Base-by-base conservation (phyloP, 2,888 invertebrate species). In the Lacanobia oleracea region DNA sequence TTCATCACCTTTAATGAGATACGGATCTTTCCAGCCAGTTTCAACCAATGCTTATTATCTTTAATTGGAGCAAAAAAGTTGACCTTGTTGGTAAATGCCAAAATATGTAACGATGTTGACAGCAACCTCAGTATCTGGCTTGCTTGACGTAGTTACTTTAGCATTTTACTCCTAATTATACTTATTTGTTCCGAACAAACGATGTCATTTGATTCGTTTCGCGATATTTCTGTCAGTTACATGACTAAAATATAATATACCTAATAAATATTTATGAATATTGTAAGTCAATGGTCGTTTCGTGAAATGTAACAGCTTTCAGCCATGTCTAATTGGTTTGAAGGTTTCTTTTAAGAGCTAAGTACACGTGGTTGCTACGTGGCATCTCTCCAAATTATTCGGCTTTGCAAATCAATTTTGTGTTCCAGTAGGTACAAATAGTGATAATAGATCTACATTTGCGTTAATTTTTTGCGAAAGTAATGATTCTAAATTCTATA, bases 71-170 rank as follows among this genome's bases (percentile, higher is more conserved):
- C 79, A 75, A 81, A 83, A 48, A 77, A 77, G 21, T 57, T 14
- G 69, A 53, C 72, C 81, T 83, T 72, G 74, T 64, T 57, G 7
- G 60, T 79, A 74, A 83, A 74, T 79, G 72, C 66, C 75, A 74
- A 79, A 75, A 74, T 75, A 53, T 71, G 62, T 82, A 68, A 66
- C 79, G 65, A 72, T 60, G 33, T 72, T 68, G 62, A 63, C 74
- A 54, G 57, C 48, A 37, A 27, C 21, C 50, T 40, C 21, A 8
- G 54, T 48, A 23, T 65, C 74, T 69, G 12, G 23, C 40, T 60
- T 63, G n/a, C 10, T 63, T 64, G 50, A 62, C 40, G n/a, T 62
- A 18, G 21, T 37, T 50, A 62, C 33, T 56, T 23, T 60, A 66
- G 40, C 43, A 50, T 76, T 59, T 65, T 43, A 53, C 64, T 45